Percentiles rank a stretch among this genome's conserved stretches.
Evolutionary conservation across 1,140 invertebrate genomes (phyloP).

Genomic region (Drosophila pandora): DNA sequence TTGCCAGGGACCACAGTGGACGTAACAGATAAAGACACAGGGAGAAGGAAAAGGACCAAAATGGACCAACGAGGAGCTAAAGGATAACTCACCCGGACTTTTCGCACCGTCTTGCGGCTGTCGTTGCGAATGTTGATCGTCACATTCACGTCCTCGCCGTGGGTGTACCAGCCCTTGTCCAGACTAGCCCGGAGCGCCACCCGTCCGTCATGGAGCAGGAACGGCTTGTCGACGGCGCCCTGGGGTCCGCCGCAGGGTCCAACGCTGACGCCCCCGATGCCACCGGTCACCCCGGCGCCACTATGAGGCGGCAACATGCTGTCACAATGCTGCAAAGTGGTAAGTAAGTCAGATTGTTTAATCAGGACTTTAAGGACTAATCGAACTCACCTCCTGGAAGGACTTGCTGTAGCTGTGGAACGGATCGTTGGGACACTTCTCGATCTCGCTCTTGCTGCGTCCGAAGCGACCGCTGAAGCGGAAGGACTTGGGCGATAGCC

Average conservation of each 20-base stretch:
- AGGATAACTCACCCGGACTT: conserved; percentile 90
- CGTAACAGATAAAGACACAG: too few species aligned
- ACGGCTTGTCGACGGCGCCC: conserved; percentile 86
- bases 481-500: conserved; percentile 78
- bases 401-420: conserved; percentile 82
- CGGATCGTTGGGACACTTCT: conserved; percentile 74
- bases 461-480: conserved; percentile 82
- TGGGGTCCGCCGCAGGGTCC: conserved; percentile 74
- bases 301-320: conserved; percentile 66
- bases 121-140: conserved; percentile 96
- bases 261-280: conserved; percentile 65
- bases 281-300: conserved; percentile 67
- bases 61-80: not conserved
- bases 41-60: not conserved
- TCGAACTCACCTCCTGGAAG: conserved; percentile 76
- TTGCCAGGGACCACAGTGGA: not conserved
- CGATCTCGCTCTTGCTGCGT: conserved; percentile 80
- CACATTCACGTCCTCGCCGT: conserved; percentile 95
- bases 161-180: conserved; percentile 97
- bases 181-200: conserved; percentile 93
- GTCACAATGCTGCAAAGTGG: conserved; percentile 57
- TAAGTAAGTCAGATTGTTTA: not conserved
- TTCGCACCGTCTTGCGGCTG: conserved; percentile 96
- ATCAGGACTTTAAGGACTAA: too few species aligned
- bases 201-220: conserved; percentile 88